Evolutionary conservation across 2,888 invertebrate genomes (phyloP), one percentile per base, ranked within the genome.

Genomic region (Platycheirus albimanus): DNA sequence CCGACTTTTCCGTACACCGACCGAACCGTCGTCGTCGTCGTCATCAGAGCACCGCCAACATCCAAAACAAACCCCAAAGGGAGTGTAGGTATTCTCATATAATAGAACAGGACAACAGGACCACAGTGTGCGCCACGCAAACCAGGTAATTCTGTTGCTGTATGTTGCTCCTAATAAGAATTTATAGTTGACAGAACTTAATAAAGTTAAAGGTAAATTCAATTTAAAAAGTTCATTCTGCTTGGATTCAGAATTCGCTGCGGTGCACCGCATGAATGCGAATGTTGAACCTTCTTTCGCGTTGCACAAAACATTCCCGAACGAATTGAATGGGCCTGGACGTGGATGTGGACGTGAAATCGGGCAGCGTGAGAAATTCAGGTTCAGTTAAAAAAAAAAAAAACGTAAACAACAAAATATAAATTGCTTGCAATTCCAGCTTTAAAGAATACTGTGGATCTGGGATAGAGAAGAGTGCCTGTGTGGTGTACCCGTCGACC

Each of bases 141-240:
- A 61, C 61, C 61, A 45, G 45, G 61, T 72, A 77, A 63, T 54
- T 78, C 72, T 67, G 56, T n/a, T n/a, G n/a, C 41, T 81, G 81
- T 33, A 71, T 81, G 85, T 85, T 84, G 80, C 70, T 71, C 56
- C 81, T 85, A 86, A 85, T 85, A 85, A 84, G 70, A 85, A 85
- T 86, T 86, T 86, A 84, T 86, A 85, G 84, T 86, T 86, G 86
- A 86, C 86, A 85, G 81, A 86, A 86, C 85, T 85, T 85, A 85
- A 85, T 84, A 78, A 85, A 85, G 72, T 84, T 76, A 74, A 79
- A 85, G 84, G 83, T 75, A 85, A 84, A 84, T 80, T 84, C 80
- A 85, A 80, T 80, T 84, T 79, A 75, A 84, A 83, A 84, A 84
- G 52, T 79, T 84, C 45, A 75, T 79, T 78, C 78, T 74, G 70